Percentiles rank a stretch among this genome's conserved stretches.
phyloP scores from a whole-genome alignment of 2,888 invertebrate genomes.

The Eremobia ochroleuca region DNA sequence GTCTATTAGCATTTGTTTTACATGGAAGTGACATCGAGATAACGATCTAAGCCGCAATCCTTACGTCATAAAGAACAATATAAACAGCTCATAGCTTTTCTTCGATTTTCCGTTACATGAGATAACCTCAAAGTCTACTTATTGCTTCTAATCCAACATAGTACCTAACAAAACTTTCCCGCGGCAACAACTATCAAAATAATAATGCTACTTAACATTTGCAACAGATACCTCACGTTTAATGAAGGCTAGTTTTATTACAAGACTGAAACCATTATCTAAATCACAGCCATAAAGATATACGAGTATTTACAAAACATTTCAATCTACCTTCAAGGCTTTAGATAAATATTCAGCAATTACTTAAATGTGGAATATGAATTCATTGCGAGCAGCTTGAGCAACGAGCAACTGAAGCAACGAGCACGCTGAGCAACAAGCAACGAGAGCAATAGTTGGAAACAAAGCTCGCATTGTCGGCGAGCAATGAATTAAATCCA shows the following conservation, averaged over 20 bases:
- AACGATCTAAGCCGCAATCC: too few relatives aligned
- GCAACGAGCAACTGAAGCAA: conserved; percentile 45
- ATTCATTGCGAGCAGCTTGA: conserved; percentile 53
- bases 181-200: not conserved
- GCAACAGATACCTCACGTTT: not conserved
- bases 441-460: conserved; percentile 66
- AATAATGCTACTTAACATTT: not conserved
- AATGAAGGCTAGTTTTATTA: conserved; percentile 24
- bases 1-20: too few relatives aligned
- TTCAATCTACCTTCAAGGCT: conserved; percentile 30
- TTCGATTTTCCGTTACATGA: not conserved
- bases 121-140: not conserved
- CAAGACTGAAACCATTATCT: conserved; percentile 14
- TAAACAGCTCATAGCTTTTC: not conserved
- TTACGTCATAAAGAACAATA: not conserved
- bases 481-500: conserved; percentile 72
- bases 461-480: conserved; percentile 67
- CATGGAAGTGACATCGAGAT: too few relatives aligned
- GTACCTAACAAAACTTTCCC: not conserved
- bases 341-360: conserved; percentile 50
- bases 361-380: conserved; percentile 53
- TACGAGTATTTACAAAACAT: conserved; percentile 26
- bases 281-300: conserved; percentile 28
- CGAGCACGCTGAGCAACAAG: conserved; percentile 37
- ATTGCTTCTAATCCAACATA: not conserved